These are phyloP conservation scores for Marmota monax DNA, from an alignment of 2,113 vertebrate genomes.

Conservation along the genomic window DNA sequence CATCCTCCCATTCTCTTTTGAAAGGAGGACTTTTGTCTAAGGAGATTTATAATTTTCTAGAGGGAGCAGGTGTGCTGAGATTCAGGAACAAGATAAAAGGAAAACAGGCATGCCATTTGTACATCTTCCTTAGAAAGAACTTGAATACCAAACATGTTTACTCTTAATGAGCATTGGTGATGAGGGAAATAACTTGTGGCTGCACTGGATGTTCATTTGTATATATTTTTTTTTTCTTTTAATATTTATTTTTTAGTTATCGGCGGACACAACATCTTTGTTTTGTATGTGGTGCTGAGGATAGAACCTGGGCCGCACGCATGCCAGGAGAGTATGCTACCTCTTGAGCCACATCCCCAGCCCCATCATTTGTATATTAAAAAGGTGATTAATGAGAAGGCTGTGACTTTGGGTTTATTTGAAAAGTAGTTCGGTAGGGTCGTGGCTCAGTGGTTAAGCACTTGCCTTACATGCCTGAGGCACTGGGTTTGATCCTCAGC, in stretches of 20 bases:
- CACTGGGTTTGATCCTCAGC: no score
- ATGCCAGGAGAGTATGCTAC: no score
- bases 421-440: neutral
- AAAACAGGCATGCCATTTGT: slow-evolving; percentile 31
- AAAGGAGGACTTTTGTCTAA: slow-evolving; percentile 37
- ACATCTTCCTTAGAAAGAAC: slow-evolving; percentile 39
- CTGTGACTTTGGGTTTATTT: slow-evolving; percentile 31
- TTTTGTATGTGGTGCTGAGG: no score
- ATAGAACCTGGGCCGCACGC: no score
- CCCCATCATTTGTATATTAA: neutral
- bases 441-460: no score
- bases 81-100: slow-evolving; percentile 30
- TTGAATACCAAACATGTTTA: slow-evolving; percentile 7
- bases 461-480: no score
- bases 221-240: neutral
- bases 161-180: slow-evolving; percentile 46
- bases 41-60: slow-evolving; percentile 19
- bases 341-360: no score
- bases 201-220: slow-evolving; percentile 26
- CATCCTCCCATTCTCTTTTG: neutral
- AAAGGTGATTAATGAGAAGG: slow-evolving; percentile 25
- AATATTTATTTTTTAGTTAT: no score
- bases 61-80: slow-evolving; percentile 57
- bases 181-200: slow-evolving; percentile 38
- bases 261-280: no score